Conservation (phyloP, 2,797 vertebrate genomes). For the Enteromius paludinosus region DNA sequence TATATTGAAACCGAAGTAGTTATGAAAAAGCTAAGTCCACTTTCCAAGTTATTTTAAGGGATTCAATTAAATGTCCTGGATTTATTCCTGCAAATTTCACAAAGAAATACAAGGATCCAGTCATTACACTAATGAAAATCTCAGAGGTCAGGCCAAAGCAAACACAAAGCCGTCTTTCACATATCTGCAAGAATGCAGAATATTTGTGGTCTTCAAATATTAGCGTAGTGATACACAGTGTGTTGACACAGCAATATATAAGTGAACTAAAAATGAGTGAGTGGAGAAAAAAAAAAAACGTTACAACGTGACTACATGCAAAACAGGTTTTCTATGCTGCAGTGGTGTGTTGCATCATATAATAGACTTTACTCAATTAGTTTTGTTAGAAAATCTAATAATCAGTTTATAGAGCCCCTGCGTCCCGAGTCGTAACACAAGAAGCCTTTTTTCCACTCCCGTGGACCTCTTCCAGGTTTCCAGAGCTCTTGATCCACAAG, state of each 20-base stretch:
- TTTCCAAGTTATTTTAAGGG: background rate
- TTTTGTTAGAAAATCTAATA: conserved; percentile 17
- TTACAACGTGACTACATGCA: background rate
- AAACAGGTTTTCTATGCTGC: background rate
- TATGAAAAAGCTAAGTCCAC: background rate
- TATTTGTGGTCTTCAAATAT: conserved; percentile 12
- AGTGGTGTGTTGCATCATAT: background rate
- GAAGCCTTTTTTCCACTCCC: conserved; percentile 26
- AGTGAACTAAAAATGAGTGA: background rate
- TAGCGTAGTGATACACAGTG: background rate
- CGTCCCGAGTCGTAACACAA: background rate
- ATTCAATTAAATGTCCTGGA: background rate
- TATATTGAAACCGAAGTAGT: background rate
- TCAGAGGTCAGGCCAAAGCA: conserved; percentile 7
- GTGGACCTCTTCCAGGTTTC: conserved; percentile 42
- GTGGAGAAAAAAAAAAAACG: background rate
- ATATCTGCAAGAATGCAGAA: conserved; percentile 22
- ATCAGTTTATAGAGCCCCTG: conserved; percentile 27
- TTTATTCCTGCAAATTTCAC: background rate
- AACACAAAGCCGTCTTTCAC: conserved; percentile 16
- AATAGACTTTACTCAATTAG: conserved; percentile 2
- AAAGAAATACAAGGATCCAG: background rate
- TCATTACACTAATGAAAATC: background rate
- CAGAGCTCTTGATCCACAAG: conserved; percentile 29
- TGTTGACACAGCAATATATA: background rate